A percentile compares a stretch with the other conserved stretches of the same genome.
Evolutionary conservation across 2,888 invertebrate species (phyloP).

Genomic region (Pimpla rufipes): DNA sequence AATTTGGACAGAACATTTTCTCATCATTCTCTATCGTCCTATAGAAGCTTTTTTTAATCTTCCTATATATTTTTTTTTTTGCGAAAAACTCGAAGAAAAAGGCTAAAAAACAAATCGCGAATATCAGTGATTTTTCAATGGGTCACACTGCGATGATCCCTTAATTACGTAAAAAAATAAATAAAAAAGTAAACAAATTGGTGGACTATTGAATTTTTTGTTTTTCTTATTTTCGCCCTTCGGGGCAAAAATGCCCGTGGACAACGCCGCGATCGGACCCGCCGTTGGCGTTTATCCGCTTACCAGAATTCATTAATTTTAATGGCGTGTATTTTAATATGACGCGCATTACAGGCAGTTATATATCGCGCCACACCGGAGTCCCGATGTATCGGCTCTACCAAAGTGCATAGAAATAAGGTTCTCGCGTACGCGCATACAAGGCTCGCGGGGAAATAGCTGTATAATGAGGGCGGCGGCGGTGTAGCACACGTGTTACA

Average conservation of each 20-base stretch:
- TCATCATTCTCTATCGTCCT: too few species aligned
- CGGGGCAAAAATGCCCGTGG: neutral
- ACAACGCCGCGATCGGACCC: constrained; percentile 15
- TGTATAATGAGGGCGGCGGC: constrained; percentile 2
- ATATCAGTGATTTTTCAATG: too few species aligned
- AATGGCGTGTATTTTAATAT: constrained; percentile 59
- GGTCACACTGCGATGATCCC: too few species aligned
- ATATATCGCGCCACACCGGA: neutral
- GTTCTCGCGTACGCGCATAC: neutral
- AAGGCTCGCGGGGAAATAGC: constrained; percentile 23
- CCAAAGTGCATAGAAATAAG: neutral
- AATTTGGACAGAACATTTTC: too few species aligned
- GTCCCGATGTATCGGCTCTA: constrained; percentile 1
- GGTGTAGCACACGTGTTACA: constrained; percentile 8
- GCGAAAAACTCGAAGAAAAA: too few species aligned
- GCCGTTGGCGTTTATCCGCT: neutral
- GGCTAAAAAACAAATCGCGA: too few species aligned
- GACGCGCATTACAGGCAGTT: constrained; percentile 26
- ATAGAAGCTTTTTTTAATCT: too few species aligned
- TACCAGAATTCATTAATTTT: constrained; percentile 38
- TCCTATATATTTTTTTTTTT: too few species aligned
- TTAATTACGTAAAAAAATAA: neutral
- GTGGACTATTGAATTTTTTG: neutral
- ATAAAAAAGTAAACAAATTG: neutral
- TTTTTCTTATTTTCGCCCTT: neutral